phyloP scores from a whole-genome alignment of 2,888 invertebrate species.

The Blastobasis lacticolella region DNA sequence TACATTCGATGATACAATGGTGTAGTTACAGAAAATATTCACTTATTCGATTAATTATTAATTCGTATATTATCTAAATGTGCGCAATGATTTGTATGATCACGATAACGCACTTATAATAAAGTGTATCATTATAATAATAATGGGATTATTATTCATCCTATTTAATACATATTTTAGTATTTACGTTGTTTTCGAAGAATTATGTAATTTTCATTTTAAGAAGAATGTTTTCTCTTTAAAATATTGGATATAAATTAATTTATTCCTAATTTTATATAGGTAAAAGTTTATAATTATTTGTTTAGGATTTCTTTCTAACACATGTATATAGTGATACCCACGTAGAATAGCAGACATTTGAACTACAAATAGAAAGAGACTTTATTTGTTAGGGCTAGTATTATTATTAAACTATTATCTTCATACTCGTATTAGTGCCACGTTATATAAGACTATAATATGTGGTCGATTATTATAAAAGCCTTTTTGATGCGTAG shows the following conservation, averaged over 20 bases:
- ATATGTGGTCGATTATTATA: slow-evolving; percentile 39
- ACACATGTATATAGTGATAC: slow-evolving; percentile 28
- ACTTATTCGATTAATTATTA: slow-evolving; percentile 37
- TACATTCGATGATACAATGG: slow-evolving; percentile 64
- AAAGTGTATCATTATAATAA: slow-evolving; percentile 21
- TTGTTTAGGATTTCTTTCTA: slow-evolving; percentile 35
- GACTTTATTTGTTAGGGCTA: slow-evolving; percentile 27
- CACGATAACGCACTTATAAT: slow-evolving; percentile 32
- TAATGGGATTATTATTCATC: slow-evolving; percentile 12
- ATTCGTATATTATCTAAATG: slow-evolving; percentile 54
- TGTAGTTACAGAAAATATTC: slow-evolving; percentile 39
- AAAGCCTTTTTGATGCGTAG: slow-evolving; percentile 27
- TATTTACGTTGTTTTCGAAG: slow-evolving; percentile 9
- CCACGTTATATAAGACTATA: slow-evolving; percentile 15
- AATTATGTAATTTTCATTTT: slow-evolving; percentile 7
- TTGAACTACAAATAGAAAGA: slow-evolving; percentile 15
- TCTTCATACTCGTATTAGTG: slow-evolving; percentile 19
- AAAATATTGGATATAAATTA: slow-evolving; percentile 1
- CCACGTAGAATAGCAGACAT: slow-evolving; percentile 17
- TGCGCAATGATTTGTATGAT: slow-evolving; percentile 57
- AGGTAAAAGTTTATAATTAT: slow-evolving; percentile 4
- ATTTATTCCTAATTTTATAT: not conserved
- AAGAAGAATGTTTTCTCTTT: not conserved
- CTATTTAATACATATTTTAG: not conserved
- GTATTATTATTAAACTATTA: slow-evolving; percentile 14